Evolutionary conservation across 2,888 invertebrate species (phyloP), one percentile per base, ranked within the genome.

Genomic region (Protophormia terraenovae): DNA sequence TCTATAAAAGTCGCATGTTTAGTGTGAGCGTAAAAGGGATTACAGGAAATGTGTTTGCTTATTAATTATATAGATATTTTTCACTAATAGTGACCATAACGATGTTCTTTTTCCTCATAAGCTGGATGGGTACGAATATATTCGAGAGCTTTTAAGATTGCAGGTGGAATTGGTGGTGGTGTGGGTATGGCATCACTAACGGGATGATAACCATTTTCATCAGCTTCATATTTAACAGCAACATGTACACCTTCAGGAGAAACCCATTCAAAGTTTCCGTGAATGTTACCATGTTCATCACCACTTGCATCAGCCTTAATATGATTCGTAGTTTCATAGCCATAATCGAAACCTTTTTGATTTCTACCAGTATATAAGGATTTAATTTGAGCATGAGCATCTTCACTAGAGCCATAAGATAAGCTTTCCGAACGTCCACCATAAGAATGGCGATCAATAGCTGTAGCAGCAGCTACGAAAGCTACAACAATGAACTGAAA

Each of bases 101-200:
- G 35, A 10, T 50, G 29, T n/a, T n/a, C n/a, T 6, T 67, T 14
- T 24, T 84, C 47, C 16, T 82, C 55, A 16, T 80, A 22, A 0
- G 22, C 3, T 45, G 91, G 89, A 87, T 94, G 93, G 50, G 91
- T 89, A 87, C 90, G 92, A 88, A 90, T 94, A 92, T 93, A 94
- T 88, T 94, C 93, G 29, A 94, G 88, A 32, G 89, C 62, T 47
- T 87, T 87, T 16, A 88, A 32, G 72, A 90, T 89, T 27, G 80
- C 86, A 3, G 53, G 87, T 55, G 89, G 89, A 8, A 87, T 79
- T 86, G 89, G 89, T 72, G 87, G 89, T 38, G 88, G 73, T 7
- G 87, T 87, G 83, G 89, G 89, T 58, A 87, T 53, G 10, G 84
- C 64, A 7, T 84, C 84, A 50, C 89, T 85, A 50, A 58, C 38